Base-by-base conservation (phyloP, 2,113 vertebrate genomes). In the Equus przewalskii region DNA sequence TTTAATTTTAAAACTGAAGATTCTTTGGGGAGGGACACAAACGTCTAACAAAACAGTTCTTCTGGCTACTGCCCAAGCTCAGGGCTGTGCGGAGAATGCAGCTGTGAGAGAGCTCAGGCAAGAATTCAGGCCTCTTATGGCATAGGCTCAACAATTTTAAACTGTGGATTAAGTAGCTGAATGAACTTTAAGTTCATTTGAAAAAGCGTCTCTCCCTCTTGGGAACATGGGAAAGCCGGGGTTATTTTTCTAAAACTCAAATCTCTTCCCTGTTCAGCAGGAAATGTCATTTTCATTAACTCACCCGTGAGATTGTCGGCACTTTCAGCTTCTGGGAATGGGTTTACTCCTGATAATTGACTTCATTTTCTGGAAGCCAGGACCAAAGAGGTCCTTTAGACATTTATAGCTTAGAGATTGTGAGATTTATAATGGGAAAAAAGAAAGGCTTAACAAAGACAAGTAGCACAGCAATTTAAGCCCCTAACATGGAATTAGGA, bases 1-100 rank as follows among this genome's bases (percentile, higher is more conserved):
- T 60, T 58, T 97, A 97, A 91, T 78, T 97, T 96, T 94, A 96
- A 97, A 96, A 94, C 49, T 2, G 49, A 96, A 81, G 75, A 94
- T 67, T 82, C 16, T 41, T 91, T 89, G 72, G 91, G 88, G 64
- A 96, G 22, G 14, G 26, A 87, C 64, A 54, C 41, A 80, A 72
- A 14, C 30, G 3, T 95, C 92, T 90, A 80, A 88, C 92, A 92
- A 93, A 89, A 92, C 18, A 54, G 60, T 60, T 19, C 7, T 58
- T 54, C 81, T 94, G 93, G 88, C 49, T 41, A 33, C 80, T 56
- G 49, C 54, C 83, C 69, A 36, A 49, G 13, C 58, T 16, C 22
- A 94, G 78, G 83, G 22, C 81, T 67, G 26, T 9, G 4, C 3
- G 1, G 51, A 87, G 79, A 28, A 80, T 0, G 18, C 49, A 85